Evolutionary conservation across 2,888 invertebrate genomes (phyloP).

Genomic region (Tetropium fuscum): DNA sequence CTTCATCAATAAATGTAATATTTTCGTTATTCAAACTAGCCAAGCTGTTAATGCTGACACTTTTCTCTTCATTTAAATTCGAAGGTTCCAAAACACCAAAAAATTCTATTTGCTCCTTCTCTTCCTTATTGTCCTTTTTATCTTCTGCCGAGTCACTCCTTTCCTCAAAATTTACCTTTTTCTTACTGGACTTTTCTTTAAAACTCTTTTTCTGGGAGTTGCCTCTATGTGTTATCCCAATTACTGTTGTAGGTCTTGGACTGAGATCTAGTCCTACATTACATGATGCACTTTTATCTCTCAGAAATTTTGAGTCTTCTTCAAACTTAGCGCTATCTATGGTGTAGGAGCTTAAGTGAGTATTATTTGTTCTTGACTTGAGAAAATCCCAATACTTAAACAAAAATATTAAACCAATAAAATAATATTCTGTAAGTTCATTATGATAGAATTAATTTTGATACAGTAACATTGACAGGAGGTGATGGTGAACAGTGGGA

Average conservation of each 20-base stretch:
- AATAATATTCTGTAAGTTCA: too few relatives aligned
- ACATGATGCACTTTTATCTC: slow-evolving; percentile 84
- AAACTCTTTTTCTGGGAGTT: slow-evolving; percentile 57
- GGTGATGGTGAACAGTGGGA: too few relatives aligned
- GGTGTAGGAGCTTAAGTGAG: slow-evolving; percentile 63
- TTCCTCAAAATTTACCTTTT: slow-evolving; percentile 62
- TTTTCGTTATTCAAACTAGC: slow-evolving; percentile 61
- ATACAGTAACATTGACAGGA: too few relatives aligned
- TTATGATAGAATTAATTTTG: too few relatives aligned
- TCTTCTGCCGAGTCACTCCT: slow-evolving; percentile 44
- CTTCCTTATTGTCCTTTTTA: slow-evolving; percentile 29
- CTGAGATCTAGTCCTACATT: slow-evolving; percentile 79
- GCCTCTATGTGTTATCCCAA: slow-evolving; percentile 53
- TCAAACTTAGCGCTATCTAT: slow-evolving; percentile 62
- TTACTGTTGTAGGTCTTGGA: slow-evolving; percentile 75
- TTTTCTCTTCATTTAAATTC: slow-evolving; percentile 60
- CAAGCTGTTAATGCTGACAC: slow-evolving; percentile 62
- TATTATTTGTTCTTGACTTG: slow-evolving; percentile 69
- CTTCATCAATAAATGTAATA: slow-evolving; percentile 64
- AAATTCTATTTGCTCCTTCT: slow-evolving; percentile 26
- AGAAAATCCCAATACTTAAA: slow-evolving; percentile 80
- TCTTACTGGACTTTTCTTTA: slow-evolving; percentile 56
- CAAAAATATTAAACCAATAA: slow-evolving; percentile 36
- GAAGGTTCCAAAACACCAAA: slow-evolving; percentile 31
- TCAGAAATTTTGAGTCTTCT: slow-evolving; percentile 70